Evolutionary conservation across 1,140 invertebrate genomes (phyloP).

Genomic region (Tetranychus urticae): DNA sequence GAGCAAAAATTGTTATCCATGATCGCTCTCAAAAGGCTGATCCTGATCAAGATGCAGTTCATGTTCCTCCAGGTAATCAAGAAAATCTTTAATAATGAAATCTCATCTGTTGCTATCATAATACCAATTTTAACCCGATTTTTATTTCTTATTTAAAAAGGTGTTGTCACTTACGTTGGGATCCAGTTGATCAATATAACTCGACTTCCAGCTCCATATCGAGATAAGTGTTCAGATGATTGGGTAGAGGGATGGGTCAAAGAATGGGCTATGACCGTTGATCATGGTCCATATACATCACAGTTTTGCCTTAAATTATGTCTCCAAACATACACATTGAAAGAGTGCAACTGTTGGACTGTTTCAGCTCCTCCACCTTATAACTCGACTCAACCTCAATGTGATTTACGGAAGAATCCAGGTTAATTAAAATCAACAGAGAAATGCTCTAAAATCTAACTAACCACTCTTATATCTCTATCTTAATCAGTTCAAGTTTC

Average conservation of each 20-base stretch:
- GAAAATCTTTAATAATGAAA: neutral
- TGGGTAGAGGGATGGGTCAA: neutral
- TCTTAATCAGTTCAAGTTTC: neutral
- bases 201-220: constrained; percentile 6
- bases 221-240: constrained; percentile 7
- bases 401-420: constrained; percentile 2
- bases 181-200: constrained; percentile 10
- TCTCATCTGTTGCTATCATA: neutral
- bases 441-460: neutral
- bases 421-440: neutral
- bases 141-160: neutral
- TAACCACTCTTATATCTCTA: neutral
- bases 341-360: constrained; percentile 4
- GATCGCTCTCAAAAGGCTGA: constrained; percentile 2
- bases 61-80: constrained; percentile 5
- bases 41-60: constrained; percentile 10
- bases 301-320: constrained; percentile 9
- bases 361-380: constrained; percentile 5
- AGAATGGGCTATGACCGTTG: constrained; percentile 2
- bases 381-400: neutral
- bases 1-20: constrained; percentile 15
- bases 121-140: neutral
- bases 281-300: constrained; percentile 7
- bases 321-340: constrained; percentile 4
- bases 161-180: constrained; percentile 10